Percentiles rank a stretch among this genome's conserved stretches.
Evolutionary conservation across 2,888 invertebrate species (phyloP).

Genomic region (Euplagia quadripunctaria): DNA sequence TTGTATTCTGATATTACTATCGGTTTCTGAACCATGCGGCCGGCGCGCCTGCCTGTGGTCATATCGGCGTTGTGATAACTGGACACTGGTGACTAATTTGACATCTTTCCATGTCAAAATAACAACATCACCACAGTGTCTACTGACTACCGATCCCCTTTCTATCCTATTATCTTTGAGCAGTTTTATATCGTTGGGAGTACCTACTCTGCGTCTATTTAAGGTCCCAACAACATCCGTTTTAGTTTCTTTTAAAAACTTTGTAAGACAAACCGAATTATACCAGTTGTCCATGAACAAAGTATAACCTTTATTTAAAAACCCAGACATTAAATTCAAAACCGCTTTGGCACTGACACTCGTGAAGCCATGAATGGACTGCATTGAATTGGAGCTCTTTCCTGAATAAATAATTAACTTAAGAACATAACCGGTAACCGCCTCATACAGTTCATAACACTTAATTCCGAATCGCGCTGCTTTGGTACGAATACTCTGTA

Average conservation of each 20-base stretch:
- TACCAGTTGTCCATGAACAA: too few relatives aligned
- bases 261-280: background rate
- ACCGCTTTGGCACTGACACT: slow-evolving; percentile 9
- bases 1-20: background rate
- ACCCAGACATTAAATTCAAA: background rate
- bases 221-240: background rate
- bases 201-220: slow-evolving; percentile 5
- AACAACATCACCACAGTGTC: slow-evolving; percentile 20
- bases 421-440: slow-evolving; percentile 1
- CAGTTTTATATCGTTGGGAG: slow-evolving; percentile 15
- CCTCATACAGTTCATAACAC: too few relatives aligned
- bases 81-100: slow-evolving; percentile 5
- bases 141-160: slow-evolving; percentile 6
- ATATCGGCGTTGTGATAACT: background rate
- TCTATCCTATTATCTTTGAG: slow-evolving; percentile 5
- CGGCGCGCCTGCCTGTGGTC: background rate
- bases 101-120: slow-evolving; percentile 22
- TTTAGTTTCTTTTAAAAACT: too few relatives aligned
- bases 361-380: slow-evolving; percentile 1
- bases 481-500: too few relatives aligned
- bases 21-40: background rate
- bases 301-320: slow-evolving; percentile 7
- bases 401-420: slow-evolving; percentile 4
- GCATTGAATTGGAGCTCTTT: background rate
- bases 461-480: too few relatives aligned